Evolutionary conservation across 2,113 vertebrate species (phyloP).

Genomic region (Nymphicus hollandicus): DNA sequence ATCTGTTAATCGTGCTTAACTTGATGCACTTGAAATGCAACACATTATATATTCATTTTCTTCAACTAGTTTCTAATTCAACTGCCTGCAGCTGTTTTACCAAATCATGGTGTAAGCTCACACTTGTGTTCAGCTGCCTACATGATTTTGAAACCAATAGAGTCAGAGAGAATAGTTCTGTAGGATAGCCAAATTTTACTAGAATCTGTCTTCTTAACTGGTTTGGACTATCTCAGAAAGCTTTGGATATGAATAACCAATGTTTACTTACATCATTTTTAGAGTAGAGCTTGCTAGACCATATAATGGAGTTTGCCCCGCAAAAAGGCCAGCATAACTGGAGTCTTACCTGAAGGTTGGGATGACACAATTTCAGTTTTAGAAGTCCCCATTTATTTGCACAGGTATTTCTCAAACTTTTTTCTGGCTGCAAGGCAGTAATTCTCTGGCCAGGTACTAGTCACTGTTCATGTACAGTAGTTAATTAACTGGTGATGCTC

Average conservation of each 20-base stretch:
- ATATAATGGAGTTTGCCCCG: neutral
- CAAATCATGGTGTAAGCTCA: neutral
- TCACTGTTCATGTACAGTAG: neutral
- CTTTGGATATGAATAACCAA: neutral
- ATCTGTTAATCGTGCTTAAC: neutral
- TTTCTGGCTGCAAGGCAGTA: neutral
- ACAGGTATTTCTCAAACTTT: neutral
- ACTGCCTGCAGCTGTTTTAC: neutral
- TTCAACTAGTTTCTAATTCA: neutral
- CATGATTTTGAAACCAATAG: neutral
- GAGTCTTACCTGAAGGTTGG: neutral
- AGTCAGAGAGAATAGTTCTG: neutral
- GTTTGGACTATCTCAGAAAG: neutral
- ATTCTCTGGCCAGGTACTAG: neutral
- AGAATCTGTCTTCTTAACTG: neutral
- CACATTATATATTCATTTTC: neutral
- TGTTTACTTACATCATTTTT: accelerated
- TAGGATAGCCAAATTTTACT: neutral
- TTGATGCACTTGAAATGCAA: neutral
- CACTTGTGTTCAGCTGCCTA: neutral
- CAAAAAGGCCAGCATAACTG: neutral
- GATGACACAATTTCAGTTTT: neutral
- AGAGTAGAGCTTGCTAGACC: neutral
- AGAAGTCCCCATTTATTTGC: neutral
- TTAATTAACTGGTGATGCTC: neutral